Conservation (phyloP, 2,888 invertebrate species). For the Bellardia bayeri region DNA sequence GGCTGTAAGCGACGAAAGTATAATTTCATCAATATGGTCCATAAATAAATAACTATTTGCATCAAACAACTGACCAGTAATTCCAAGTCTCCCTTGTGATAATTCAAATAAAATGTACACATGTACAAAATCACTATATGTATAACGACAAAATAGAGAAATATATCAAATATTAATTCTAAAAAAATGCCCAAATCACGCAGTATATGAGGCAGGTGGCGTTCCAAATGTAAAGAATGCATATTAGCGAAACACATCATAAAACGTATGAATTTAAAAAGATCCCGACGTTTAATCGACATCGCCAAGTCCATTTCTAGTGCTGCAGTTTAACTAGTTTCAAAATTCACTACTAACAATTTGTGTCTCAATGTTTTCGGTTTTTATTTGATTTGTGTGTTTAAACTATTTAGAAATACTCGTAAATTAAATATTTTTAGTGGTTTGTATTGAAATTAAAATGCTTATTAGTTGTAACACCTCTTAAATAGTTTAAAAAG, state of each 20-base stretch:
- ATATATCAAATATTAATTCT: conserved; percentile 74
- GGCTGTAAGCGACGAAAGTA: conserved; percentile 78
- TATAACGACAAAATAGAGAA: conserved; percentile 76
- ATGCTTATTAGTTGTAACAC: conserved; percentile 37
- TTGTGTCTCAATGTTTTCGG: background rate
- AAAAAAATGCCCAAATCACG: conserved; percentile 10
- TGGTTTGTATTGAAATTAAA: background rate
- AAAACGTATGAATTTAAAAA: conserved; percentile 76
- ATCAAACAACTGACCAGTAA: conserved; percentile 78
- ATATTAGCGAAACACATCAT: conserved; percentile 77
- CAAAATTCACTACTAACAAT: conserved; percentile 15
- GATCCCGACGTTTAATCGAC: conserved; percentile 74
- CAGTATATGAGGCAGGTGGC: conserved; percentile 20
- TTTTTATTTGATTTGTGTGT: conserved; percentile 7
- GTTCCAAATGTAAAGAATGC: conserved; percentile 74
- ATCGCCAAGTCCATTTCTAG: background rate
- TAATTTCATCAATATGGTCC: conserved; percentile 78
- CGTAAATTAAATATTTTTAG: background rate
- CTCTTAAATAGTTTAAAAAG: conserved; percentile 34
- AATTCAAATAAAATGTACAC: conserved; percentile 76
- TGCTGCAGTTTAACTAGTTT: background rate
- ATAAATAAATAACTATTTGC: conserved; percentile 78
- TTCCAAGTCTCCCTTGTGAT: conserved; percentile 79
- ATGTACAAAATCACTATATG: conserved; percentile 78
- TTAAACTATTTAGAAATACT: background rate